Percentiles rank a stretch among this genome's conserved stretches.
phyloP scores from a whole-genome alignment of 1,140 invertebrate genomes.

The Lutraria rhynchaena region DNA sequence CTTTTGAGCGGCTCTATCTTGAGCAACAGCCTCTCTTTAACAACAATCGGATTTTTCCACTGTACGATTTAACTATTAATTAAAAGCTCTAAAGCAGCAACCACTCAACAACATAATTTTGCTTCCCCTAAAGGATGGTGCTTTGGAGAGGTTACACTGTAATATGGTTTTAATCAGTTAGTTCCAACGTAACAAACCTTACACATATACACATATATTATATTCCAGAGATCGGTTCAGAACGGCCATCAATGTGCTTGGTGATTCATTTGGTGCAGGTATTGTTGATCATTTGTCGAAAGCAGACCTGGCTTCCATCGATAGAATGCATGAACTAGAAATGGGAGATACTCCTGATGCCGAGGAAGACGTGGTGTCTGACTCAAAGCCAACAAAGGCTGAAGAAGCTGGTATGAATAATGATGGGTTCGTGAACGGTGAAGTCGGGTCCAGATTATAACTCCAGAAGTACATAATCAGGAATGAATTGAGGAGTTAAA shows the following conservation, averaged over 20 bases:
- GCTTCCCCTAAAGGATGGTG: too few species aligned
- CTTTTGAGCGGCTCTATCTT: too few species aligned
- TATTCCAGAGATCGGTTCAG: constrained; percentile 87
- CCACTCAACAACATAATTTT: too few species aligned
- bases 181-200: too few species aligned
- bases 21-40: too few species aligned
- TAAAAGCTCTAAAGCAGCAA: too few species aligned
- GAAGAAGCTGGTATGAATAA: neutral
- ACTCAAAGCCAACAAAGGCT: neutral
- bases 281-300: constrained; percentile 87
- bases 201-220: neutral
- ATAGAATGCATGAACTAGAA: constrained; percentile 5
- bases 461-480: neutral
- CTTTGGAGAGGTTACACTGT: too few species aligned
- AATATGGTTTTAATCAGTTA: too few species aligned
- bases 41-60: too few species aligned
- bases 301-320: constrained; percentile 50
- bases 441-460: constrained; percentile 5
- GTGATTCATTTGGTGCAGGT: constrained; percentile 85
- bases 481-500: too few species aligned
- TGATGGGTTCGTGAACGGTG: constrained; percentile 1
- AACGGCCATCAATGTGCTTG: constrained; percentile 86
- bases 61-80: too few species aligned
- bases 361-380: neutral
- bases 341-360: neutral